A percentile compares a stretch with the other conserved stretches of the same genome.
Evolutionary conservation across 2,113 vertebrate species (phyloP).

Genomic region (Triplophysa dalaica): DNA sequence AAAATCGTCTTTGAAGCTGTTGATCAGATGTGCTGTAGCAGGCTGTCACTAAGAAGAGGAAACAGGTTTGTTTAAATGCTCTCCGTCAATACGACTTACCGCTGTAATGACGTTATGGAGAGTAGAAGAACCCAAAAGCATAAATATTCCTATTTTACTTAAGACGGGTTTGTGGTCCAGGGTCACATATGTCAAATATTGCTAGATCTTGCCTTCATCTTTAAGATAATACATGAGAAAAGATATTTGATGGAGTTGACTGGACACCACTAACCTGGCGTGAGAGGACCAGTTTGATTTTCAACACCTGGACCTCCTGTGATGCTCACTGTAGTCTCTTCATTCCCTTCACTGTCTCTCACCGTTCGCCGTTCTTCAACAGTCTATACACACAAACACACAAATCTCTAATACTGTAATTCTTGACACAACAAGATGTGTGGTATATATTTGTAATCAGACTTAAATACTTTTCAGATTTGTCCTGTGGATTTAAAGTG

Average conservation of each 20-base stretch:
- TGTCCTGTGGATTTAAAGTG: not conserved
- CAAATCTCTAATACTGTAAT: too few relatives aligned
- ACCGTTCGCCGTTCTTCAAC: constrained; percentile 84
- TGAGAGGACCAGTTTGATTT: constrained; percentile 22
- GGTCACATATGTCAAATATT: too few relatives aligned
- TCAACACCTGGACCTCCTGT: constrained; percentile 63
- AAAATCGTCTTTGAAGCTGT: too few relatives aligned
- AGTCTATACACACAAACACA: constrained; percentile 62
- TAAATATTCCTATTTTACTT: too few relatives aligned
- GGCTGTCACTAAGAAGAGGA: too few relatives aligned
- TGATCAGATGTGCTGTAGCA: too few relatives aligned
- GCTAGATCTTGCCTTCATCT: too few relatives aligned
- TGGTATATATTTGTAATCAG: not conserved
- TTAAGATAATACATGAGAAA: not conserved
- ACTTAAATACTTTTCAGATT: not conserved
- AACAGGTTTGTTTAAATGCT: too few relatives aligned
- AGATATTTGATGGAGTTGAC: not conserved
- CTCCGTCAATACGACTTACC: too few relatives aligned
- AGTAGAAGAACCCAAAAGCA: too few relatives aligned
- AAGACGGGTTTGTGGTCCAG: too few relatives aligned
- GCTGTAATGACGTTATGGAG: too few relatives aligned
- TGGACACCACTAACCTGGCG: constrained; percentile 55
- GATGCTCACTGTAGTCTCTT: constrained; percentile 80
- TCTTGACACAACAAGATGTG: not conserved
- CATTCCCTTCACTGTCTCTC: constrained; percentile 80